Percentiles rank a stretch among this genome's conserved stretches.
Conservation (phyloP, 2,113 vertebrate genomes). For the Alligator sinensis region DNA sequence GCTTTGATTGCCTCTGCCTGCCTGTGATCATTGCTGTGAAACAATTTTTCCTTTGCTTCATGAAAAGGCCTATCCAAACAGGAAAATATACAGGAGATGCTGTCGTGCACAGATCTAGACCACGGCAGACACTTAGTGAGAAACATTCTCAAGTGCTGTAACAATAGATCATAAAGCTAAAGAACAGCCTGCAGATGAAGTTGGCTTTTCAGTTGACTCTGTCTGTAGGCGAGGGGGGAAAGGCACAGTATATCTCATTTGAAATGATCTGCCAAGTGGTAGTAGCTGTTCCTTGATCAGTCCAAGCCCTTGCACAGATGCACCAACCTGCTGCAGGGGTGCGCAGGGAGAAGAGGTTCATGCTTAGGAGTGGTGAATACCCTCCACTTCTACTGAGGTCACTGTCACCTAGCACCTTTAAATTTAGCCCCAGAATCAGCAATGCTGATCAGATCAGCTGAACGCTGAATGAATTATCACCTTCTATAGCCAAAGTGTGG, state of each 20-base stretch:
- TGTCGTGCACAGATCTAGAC: neutral
- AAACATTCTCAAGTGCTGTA: neutral
- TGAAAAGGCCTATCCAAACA: neutral
- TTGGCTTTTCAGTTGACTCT: neutral
- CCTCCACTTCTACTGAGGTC: neutral
- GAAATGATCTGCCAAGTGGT: neutral
- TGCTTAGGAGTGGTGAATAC: neutral
- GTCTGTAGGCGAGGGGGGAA: neutral
- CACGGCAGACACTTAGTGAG: neutral
- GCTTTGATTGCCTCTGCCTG: neutral
- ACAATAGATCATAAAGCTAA: neutral
- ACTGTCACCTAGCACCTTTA: neutral
- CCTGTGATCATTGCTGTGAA: neutral
- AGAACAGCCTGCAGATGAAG: neutral
- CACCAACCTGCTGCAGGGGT: too few species aligned
- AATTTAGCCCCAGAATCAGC: neutral
- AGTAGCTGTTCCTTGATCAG: too few species aligned
- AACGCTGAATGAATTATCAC: neutral
- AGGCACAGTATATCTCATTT: neutral
- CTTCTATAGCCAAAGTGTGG: neutral
- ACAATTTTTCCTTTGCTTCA: fast-evolving
- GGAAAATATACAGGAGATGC: neutral
- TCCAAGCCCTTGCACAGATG: too few species aligned
- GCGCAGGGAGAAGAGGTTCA: neutral
- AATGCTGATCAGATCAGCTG: neutral